Conservation (phyloP, 2,113 vertebrate genomes). For the Felis chaus region DNA sequence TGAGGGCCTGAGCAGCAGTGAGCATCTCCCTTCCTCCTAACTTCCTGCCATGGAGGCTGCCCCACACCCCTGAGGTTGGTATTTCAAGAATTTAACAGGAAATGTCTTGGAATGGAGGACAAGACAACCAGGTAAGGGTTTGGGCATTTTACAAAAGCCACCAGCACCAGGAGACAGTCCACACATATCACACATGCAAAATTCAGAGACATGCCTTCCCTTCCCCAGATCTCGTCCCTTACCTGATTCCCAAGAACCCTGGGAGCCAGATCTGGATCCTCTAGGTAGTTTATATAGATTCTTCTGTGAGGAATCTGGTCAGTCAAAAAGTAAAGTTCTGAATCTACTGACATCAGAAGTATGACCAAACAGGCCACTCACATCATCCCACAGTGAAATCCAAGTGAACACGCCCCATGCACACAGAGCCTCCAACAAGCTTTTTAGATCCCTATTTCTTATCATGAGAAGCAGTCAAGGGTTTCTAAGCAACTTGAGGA, state of each 20-base stretch:
- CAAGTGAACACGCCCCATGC: not conserved
- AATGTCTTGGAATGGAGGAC: not conserved
- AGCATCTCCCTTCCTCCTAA: not conserved
- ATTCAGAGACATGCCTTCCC: not conserved
- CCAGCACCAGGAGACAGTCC: not conserved
- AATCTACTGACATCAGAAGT: not conserved
- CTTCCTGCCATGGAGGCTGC: not conserved
- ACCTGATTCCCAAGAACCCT: not conserved
- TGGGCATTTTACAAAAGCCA: slow-evolving; percentile 1
- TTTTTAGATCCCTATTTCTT: not conserved
- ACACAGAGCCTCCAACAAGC: not conserved
- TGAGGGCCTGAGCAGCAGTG: not conserved
- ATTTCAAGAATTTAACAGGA: not conserved
- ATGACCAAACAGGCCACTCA: not conserved
- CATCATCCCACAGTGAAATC: not conserved
- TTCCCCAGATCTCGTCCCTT: not conserved
- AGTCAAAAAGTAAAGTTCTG: not conserved
- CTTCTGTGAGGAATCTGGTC: not conserved
- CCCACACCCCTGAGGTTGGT: no score
- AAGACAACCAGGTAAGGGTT: not conserved
- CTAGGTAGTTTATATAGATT: not conserved
- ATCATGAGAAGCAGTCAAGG: not conserved
- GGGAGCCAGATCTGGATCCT: not conserved
- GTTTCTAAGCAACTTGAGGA: not conserved
- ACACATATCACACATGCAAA: not conserved